Evolutionary conservation across 2,113 vertebrate genomes (phyloP).

Genomic region (Nycticryphes semicollaris): DNA sequence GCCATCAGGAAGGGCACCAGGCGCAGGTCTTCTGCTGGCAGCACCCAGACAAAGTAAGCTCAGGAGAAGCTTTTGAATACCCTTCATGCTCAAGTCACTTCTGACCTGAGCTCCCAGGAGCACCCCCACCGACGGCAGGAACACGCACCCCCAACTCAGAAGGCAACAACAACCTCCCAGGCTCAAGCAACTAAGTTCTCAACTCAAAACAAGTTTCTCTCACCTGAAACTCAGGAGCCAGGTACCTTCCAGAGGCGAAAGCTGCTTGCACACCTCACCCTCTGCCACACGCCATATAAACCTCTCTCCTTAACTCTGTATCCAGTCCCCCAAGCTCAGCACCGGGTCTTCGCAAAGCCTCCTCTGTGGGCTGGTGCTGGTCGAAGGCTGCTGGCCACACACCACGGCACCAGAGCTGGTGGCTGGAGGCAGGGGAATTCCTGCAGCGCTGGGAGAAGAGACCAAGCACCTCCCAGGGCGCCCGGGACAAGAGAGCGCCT

Average conservation of each 20-base stretch:
- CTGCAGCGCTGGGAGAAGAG: not conserved
- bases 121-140: not conserved
- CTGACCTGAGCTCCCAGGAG: not conserved
- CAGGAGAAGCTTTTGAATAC: not conserved
- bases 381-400: not conserved
- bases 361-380: not conserved
- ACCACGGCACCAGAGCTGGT: rapidly evolving
- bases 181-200: not conserved
- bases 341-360: not conserved
- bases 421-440: slow-evolving; percentile 51
- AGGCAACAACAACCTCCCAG: rapidly evolving
- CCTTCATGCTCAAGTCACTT: not conserved
- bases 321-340: not conserved
- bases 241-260: not conserved
- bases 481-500: not conserved
- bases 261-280: not conserved
- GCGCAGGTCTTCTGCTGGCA: not conserved
- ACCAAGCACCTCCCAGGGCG: slow-evolving; percentile 28
- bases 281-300: slow-evolving; percentile 9
- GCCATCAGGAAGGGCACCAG: not conserved
- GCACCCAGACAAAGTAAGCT: not conserved
- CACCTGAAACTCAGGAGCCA: slow-evolving; percentile 21
- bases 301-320: not conserved
- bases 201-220: not conserved
- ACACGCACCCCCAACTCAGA: not conserved